Percentiles rank a stretch among this genome's conserved stretches.
These are phyloP conservation scores for Prunella himalayana DNA, from an alignment of 2,113 vertebrate species.

Conservation along the genomic window DNA sequence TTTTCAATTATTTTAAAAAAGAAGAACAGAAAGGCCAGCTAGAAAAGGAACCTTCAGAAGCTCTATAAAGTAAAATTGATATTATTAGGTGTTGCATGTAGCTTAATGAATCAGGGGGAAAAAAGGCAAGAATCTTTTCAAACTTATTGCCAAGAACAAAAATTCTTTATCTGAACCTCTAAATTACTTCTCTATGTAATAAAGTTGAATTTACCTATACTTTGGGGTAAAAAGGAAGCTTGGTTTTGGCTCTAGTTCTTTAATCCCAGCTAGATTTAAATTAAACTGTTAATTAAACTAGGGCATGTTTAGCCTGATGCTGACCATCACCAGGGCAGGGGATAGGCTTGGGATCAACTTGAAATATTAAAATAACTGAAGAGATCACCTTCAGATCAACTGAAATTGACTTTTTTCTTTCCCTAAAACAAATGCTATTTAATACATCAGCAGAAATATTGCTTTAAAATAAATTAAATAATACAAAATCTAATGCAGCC, in stretches of 20 bases:
- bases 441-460: not conserved
- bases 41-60: not conserved
- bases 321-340: not conserved
- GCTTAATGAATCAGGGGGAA: accelerated
- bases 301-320: not conserved
- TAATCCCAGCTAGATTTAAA: not conserved
- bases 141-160: not conserved
- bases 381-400: not conserved
- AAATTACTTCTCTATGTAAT: not conserved
- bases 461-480: not conserved
- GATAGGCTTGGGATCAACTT: not conserved
- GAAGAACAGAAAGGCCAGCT: not conserved
- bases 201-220: not conserved
- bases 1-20: not conserved
- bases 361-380: not conserved
- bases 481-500: not conserved
- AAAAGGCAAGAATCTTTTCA: not conserved
- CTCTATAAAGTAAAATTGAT: not conserved
- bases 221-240: not conserved
- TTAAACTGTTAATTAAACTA: not conserved
- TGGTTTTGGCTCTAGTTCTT: not conserved
- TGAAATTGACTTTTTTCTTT: not conserved
- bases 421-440: not conserved
- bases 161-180: not conserved
- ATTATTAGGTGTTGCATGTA: not conserved